Base-by-base conservation (phyloP, 2,888 invertebrate genomes). In the Rhingia rostrata region DNA sequence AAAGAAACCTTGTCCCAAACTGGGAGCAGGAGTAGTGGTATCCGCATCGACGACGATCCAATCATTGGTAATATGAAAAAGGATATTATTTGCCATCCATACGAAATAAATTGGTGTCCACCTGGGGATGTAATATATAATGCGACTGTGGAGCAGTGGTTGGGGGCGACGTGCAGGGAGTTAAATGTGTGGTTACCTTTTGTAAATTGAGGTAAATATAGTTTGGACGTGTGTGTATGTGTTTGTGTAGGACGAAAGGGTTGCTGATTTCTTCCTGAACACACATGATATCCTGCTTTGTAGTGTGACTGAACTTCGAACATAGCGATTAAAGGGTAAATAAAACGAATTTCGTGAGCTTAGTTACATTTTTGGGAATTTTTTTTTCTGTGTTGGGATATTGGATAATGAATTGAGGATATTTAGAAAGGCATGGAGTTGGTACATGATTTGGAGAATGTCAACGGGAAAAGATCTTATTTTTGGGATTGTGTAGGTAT, bases 331-430 rank as follows among this genome's bases (percentile, higher is more conserved):
- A 84, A 74, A 70, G 84, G 69, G 80, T 84, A 80, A 84, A 80
- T 79, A 80, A 80, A 84, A 80, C 80, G 84, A 84, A 80, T 79
- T 84, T 84, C 84, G 84, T 84, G 84, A 74, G 84, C 80, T 84
- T 75, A 80, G 60, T 80, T 74, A 74, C 74, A 58, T 84, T 80
- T 70, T 63, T 66, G 41, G 74, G 45, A 58, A 67, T 79, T 67
- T 49, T 61, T 73, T 30, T 49, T 30, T 49, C 9, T 9, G 6
- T 49, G 41, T 49, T 22, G 41, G 56, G 79, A 69, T 74, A 79
- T 78, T 83, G 82, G 72, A 72, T 78, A 83, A 83, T 63, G 72
- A 66, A 83, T 61, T 61, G 54, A 67, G 77, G 61, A 67, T 67
- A 66, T 77, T 53, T 72, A 41, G 53, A 39, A 33, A 6, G 69